These are phyloP conservation scores for Echinometra lucunter DNA, from an alignment of 53 echinoderm and acorn worm species.

Conservation along the genomic window DNA sequence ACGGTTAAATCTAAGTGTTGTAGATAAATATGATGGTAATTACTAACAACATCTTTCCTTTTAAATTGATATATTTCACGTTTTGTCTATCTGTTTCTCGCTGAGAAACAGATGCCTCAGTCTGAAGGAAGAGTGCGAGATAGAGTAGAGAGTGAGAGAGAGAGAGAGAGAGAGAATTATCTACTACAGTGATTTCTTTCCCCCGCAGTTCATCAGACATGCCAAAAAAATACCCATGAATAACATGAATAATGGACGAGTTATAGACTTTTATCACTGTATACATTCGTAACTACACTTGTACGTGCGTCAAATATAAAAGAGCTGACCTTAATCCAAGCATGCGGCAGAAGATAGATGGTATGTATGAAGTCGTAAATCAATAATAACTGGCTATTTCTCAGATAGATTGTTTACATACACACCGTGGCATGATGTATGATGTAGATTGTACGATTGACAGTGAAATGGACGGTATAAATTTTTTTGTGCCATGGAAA, in stretches of 20 bases:
- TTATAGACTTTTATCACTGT: constrained; percentile 14
- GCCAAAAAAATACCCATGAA: constrained; percentile 8
- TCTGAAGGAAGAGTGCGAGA: background rate
- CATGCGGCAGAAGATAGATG: background rate
- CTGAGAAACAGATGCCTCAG: background rate
- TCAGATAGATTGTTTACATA: constrained; percentile 19
- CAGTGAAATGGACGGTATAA: background rate
- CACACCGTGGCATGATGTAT: background rate
- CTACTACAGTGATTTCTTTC: background rate
- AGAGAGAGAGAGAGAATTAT: background rate
- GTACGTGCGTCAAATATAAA: background rate
- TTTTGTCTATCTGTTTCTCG: too few species aligned
- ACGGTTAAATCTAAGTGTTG: too few species aligned
- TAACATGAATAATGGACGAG: constrained; percentile 24
- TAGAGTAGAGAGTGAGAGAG: background rate
- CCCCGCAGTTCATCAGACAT: background rate
- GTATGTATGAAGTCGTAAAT: constrained; percentile 48
- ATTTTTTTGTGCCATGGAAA: background rate
- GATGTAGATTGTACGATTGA: background rate
- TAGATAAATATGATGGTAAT: too few species aligned
- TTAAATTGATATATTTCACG: too few species aligned
- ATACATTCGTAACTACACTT: constrained; percentile 2
- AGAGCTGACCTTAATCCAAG: background rate
- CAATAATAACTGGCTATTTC: constrained; percentile 35
- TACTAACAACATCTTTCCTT: too few species aligned